Evolutionary conservation across 2,888 invertebrate species (phyloP).

Genomic region (Lepidocyrtinus sp.): DNA sequence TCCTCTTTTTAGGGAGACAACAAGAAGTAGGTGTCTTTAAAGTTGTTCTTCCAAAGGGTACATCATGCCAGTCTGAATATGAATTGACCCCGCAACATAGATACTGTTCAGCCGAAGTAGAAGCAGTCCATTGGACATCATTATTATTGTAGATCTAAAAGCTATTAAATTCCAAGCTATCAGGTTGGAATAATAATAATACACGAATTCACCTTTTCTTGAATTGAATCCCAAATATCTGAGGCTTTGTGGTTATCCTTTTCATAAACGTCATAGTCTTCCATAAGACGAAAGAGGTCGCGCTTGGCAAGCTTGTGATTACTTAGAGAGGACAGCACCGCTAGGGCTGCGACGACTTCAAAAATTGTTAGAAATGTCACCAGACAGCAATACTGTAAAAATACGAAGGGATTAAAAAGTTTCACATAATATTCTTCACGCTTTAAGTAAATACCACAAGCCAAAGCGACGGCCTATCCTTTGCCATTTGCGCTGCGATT

Average conservation of each 20-base stretch:
- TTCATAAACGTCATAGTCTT: background rate
- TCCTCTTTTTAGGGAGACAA: background rate
- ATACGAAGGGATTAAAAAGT: background rate
- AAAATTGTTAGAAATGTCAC: background rate
- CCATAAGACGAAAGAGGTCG: background rate
- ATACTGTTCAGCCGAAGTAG: too few relatives aligned
- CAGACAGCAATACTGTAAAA: background rate
- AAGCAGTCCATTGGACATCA: too few relatives aligned
- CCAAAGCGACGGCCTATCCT: background rate
- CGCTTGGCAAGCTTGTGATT: background rate
- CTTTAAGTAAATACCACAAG: background rate
- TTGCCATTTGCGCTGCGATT: background rate
- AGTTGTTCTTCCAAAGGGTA: background rate
- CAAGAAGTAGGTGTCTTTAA: background rate
- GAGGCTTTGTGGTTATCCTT: too few relatives aligned
- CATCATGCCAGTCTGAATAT: background rate
- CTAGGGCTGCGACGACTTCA: background rate
- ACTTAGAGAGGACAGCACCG: background rate
- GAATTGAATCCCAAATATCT: too few relatives aligned
- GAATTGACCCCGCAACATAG: background rate
- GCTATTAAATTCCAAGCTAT: too few relatives aligned
- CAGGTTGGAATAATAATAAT: too few relatives aligned
- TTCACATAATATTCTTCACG: background rate
- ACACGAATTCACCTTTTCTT: too few relatives aligned
- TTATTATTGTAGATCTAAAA: too few relatives aligned